A percentile compares a stretch with the other conserved stretches of the same genome.
Evolutionary conservation across 2,888 invertebrate species (phyloP).

Genomic region (Euzophera pinguis): DNA sequence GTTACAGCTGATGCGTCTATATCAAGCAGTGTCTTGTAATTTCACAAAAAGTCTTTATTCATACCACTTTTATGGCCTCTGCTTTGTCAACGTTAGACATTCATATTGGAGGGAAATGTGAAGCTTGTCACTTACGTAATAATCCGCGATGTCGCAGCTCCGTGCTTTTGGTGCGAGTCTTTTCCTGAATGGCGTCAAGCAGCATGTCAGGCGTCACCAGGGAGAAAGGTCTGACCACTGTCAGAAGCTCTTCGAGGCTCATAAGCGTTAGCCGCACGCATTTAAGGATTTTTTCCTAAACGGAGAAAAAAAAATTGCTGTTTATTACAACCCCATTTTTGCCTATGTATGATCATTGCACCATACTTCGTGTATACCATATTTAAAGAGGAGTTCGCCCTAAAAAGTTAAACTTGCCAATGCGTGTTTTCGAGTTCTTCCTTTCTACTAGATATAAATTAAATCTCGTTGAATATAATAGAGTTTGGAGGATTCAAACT

Average conservation of each 20-base stretch:
- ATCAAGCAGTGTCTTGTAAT: conserved; percentile 94
- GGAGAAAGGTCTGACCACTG: conserved; percentile 91
- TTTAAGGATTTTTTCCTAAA: conserved; percentile 77
- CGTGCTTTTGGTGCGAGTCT: conserved; percentile 87
- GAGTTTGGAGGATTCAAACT: too few species aligned
- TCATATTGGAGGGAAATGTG: neutral
- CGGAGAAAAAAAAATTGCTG: too few species aligned
- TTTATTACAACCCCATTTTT: too few species aligned
- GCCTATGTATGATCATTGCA: too few species aligned
- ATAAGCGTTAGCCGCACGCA: conserved; percentile 92
- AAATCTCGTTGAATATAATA: too few species aligned
- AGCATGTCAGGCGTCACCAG: conserved; percentile 94
- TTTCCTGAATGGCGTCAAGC: conserved; percentile 95
- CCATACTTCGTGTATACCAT: too few species aligned
- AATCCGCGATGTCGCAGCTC: conserved; percentile 92
- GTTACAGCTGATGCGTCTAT: too few species aligned
- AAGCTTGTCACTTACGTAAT: conserved; percentile 74
- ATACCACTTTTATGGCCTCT: conserved; percentile 92
- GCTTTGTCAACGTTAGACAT: conserved; percentile 88
- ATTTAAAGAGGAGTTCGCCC: too few species aligned
- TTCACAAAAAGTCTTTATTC: conserved; percentile 93
- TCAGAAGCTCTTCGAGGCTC: conserved; percentile 91
- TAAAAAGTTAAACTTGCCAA: too few species aligned
- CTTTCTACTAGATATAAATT: too few species aligned
- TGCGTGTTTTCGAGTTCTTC: too few species aligned